Conservation (phyloP, 1,140 invertebrate genomes). For the Acromyrmex charruanus region DNA sequence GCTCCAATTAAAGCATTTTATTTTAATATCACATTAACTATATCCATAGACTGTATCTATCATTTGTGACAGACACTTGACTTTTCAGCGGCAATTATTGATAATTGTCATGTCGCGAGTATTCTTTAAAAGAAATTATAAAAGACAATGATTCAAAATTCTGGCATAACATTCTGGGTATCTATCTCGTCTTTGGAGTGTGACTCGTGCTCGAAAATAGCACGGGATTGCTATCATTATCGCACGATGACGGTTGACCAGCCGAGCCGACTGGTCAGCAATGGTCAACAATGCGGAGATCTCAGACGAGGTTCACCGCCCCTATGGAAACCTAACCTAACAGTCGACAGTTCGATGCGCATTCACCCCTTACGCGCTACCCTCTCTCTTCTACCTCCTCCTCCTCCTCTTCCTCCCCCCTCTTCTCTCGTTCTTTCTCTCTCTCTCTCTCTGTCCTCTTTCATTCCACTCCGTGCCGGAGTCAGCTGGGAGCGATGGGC, state of each 20-base stretch:
- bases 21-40: no score
- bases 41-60: neutral
- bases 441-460: constrained; percentile 10
- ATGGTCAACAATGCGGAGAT: constrained; percentile 10
- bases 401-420: neutral
- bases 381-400: constrained; percentile 30
- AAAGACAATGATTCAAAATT: neutral
- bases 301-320: constrained; percentile 64
- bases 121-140: neutral
- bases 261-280: no score
- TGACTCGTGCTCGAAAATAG: constrained; percentile 8
- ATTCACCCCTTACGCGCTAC: constrained; percentile 42
- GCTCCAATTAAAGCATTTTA: no score
- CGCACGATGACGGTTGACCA: neutral
- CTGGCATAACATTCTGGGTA: neutral
- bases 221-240: constrained; percentile 26
- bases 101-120: no score
- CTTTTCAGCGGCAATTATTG: neutral
- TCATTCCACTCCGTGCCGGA: constrained; percentile 47
- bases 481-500: constrained; percentile 44
- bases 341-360: constrained; percentile 64
- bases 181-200: neutral
- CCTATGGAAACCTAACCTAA: constrained; percentile 52
- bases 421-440: constrained; percentile 15
- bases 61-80: neutral